Base-by-base conservation (phyloP, 2,888 invertebrate species). In the Drosophila infuscata region DNA sequence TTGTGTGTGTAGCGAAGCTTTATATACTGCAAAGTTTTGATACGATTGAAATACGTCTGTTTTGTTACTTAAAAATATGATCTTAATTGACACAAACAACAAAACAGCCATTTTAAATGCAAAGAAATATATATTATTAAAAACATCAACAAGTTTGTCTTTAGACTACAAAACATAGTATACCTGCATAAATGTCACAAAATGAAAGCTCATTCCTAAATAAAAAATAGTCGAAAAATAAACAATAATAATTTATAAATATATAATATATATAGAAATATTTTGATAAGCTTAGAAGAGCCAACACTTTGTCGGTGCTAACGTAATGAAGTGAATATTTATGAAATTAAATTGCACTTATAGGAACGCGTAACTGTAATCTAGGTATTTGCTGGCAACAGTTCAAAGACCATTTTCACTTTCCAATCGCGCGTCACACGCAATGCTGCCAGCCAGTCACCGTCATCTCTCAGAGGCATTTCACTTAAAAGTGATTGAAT, bases 401-500 rank as follows among this genome's bases (percentile, higher is more conserved):
- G 79, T 64, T 79, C 65, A 79, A 56, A 60, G 46, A 41, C 35
- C 49, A 76, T 79, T 76, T 79, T 79, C 80, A 76, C 73, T 79
- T 79, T 79, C 73, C 56, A 46, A 66, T 79, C 63, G 66, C 46
- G 64, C 57, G 58, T 72, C 76, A 70, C 80, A 79, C 80, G 76
- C 73, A 79, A 74, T 46, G 56, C 15, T 49, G 49, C 12, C 56
- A n/a, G 38, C 29, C 35, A 51, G 46, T 59, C 70, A 57, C 32
- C 54, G 46, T 62, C 74, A 64, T 61, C 74, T 38, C 62, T 17
- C 51, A 25, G 30, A 72, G 48, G 80, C 87, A 69, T 87, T 84
- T 87, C 81, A 74, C 67, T 87, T 84, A 74, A 82, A 61, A 70
- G 36, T 82, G 71, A 80, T 74, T 87, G 73, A 84, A 84, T 84